These are phyloP conservation scores for Belonocnema kinseyi DNA, from an alignment of 1,140 invertebrate genomes.

Conservation along the genomic window DNA sequence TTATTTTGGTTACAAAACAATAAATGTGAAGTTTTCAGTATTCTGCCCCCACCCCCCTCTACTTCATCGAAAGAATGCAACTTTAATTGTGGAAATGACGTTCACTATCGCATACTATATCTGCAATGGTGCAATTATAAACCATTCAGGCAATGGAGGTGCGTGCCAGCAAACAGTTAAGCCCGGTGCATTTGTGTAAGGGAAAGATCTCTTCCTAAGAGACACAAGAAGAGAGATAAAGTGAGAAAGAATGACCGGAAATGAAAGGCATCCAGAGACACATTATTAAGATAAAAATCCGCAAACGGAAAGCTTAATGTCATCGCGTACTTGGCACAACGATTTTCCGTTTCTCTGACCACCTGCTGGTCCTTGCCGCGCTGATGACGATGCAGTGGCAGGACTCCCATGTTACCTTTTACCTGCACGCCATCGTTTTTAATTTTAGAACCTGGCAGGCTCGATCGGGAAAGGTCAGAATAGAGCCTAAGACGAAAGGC, in stretches of 20 bases:
- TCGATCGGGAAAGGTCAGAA: constrained; percentile 21
- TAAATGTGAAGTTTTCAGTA: neutral
- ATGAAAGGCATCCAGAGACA: constrained; percentile 46
- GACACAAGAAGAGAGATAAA: constrained; percentile 4
- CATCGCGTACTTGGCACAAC: constrained; percentile 58
- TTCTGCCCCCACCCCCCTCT: neutral
- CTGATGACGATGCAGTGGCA: constrained; percentile 36
- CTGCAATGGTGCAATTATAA: constrained; percentile 67
- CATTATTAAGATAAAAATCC: constrained; percentile 68
- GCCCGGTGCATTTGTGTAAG: constrained; percentile 48
- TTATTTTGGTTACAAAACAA: neutral
- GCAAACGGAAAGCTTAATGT: constrained; percentile 58
- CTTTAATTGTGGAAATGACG: constrained; percentile 47
- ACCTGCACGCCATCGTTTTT: constrained; percentile 50
- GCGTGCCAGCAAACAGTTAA: constrained; percentile 63
- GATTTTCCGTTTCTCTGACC: constrained; percentile 44
- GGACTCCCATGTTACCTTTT: constrained; percentile 13
- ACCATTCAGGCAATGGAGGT: constrained; percentile 62
- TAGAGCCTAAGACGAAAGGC: neutral
- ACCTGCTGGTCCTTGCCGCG: constrained; percentile 39
- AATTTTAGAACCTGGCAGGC: constrained; percentile 54
- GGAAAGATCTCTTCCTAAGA: constrained; percentile 34
- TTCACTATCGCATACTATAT: constrained; percentile 62
- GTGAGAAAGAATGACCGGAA: constrained; percentile 17
- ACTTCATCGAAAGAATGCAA: no score